phyloP scores from a whole-genome alignment of 2,888 invertebrate genomes.

The Rutpela maculata region DNA sequence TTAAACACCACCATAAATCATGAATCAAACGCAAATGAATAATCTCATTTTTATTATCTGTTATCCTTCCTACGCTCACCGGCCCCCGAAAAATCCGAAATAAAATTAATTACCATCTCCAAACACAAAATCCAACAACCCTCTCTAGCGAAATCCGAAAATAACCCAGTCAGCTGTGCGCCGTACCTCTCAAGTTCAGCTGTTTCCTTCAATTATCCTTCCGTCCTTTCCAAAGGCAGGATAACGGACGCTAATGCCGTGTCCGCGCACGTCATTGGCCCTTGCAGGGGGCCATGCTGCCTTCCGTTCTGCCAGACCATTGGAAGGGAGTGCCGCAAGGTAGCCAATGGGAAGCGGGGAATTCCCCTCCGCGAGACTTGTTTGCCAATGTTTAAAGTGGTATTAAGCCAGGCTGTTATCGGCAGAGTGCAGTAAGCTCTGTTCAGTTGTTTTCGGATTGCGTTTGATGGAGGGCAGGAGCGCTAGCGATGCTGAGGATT shows the following conservation, averaged over 20 bases:
- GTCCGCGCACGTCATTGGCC: conserved; percentile 17
- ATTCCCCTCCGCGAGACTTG: conserved; percentile 9
- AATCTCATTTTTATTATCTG: conserved; percentile 13
- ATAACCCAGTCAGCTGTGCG: conserved; percentile 36
- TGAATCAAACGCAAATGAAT: conserved; percentile 15
- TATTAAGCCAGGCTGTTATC: conserved; percentile 49
- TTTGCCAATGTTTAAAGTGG: conserved; percentile 42
- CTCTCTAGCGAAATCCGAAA: conserved; percentile 10
- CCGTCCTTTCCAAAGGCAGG: conserved; percentile 20
- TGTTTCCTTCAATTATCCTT: conserved; percentile 34
- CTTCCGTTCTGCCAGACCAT: not conserved
- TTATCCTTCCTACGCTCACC: not conserved
- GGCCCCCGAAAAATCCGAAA: not conserved
- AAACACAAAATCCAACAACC: conserved; percentile 18
- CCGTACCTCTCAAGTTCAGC: conserved; percentile 14
- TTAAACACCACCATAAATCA: conserved; percentile 5
- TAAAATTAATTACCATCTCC: conserved; percentile 16
- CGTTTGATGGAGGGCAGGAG: conserved; percentile 40
- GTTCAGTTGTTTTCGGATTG: conserved; percentile 41
- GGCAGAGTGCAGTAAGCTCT: conserved; percentile 44
- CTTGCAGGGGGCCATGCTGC: conserved; percentile 34
- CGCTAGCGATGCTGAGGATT: not conserved
- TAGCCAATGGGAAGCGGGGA: conserved; percentile 28
- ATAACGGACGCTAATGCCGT: not conserved
- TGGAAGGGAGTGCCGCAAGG: conserved; percentile 16